Conservation (phyloP, 1,140 invertebrate species). For the Drosophila tropicalis region DNA sequence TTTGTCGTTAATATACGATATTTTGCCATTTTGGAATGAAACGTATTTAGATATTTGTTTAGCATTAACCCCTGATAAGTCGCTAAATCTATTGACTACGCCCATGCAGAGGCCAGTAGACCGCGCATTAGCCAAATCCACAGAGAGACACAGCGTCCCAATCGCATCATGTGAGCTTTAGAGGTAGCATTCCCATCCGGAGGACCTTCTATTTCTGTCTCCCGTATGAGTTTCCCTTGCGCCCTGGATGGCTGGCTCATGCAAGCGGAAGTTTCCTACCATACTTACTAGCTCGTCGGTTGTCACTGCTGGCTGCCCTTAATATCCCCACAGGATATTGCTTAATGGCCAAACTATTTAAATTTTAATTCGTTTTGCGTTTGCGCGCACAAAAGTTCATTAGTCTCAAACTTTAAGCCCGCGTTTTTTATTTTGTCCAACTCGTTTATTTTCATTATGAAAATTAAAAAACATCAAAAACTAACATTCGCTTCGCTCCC, state of each 20-base stretch:
- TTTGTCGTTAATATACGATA: no score
- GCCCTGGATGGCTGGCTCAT: conserved; percentile 16
- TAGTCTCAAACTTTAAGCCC: conserved; percentile 30
- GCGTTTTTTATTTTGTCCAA: background rate
- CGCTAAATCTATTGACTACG: background rate
- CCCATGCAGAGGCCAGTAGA: conserved; percentile 15
- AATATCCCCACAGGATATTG: conserved; percentile 49
- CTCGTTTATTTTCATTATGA: conserved; percentile 44
- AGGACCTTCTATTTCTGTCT: conserved; percentile 33
- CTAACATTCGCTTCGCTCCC: conserved; percentile 5
- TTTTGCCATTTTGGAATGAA: no score
- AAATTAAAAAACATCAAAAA: background rate
- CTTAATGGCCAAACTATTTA: conserved; percentile 75
- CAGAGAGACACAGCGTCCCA: conserved; percentile 32
- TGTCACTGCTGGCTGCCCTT: conserved; percentile 18
- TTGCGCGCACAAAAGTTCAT: conserved; percentile 39
- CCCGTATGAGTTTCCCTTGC: background rate
- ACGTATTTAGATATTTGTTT: no score
- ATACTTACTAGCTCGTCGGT: conserved; percentile 15
- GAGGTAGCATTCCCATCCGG: conserved; percentile 8
- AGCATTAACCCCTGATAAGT: no score
- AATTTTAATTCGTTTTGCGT: conserved; percentile 63
- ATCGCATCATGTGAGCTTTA: conserved; percentile 18
- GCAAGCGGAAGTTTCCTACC: conserved; percentile 50
- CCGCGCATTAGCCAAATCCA: conserved; percentile 56